Evolutionary conservation across 2,113 vertebrate genomes (phyloP).

Genomic region (Gobio gobio): DNA sequence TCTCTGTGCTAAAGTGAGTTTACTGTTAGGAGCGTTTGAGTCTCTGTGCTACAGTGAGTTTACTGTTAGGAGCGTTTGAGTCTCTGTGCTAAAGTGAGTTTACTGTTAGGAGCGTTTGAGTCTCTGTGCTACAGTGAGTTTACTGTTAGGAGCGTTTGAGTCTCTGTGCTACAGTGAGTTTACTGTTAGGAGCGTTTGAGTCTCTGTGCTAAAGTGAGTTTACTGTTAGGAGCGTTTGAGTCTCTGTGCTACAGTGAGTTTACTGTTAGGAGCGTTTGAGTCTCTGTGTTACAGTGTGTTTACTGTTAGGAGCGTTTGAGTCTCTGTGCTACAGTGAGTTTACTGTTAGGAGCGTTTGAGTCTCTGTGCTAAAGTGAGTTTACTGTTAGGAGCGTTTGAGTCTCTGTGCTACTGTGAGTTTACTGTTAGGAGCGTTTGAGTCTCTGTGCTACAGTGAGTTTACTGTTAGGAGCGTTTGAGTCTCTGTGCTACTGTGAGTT

Average conservation of each 20-base stretch:
- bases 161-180: not conserved
- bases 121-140: too few relatives aligned
- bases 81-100: not conserved
- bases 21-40: not conserved
- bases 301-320: not conserved
- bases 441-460: too few relatives aligned
- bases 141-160: not conserved
- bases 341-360: not conserved
- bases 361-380: too few relatives aligned
- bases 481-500: not conserved
- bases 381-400: not conserved
- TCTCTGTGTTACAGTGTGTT: too few relatives aligned
- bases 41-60: too few relatives aligned
- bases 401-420: not conserved
- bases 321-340: not conserved
- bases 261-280: not conserved
- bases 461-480: not conserved
- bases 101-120: not conserved
- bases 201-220: too few relatives aligned
- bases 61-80: not conserved
- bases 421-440: not conserved
- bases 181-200: not conserved
- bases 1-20: not conserved
- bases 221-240: not conserved
- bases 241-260: not conserved